Evolutionary conservation across 2,797 vertebrate species (phyloP), one percentile per base, ranked within the genome.

Genomic region (Lates japonicus): DNA sequence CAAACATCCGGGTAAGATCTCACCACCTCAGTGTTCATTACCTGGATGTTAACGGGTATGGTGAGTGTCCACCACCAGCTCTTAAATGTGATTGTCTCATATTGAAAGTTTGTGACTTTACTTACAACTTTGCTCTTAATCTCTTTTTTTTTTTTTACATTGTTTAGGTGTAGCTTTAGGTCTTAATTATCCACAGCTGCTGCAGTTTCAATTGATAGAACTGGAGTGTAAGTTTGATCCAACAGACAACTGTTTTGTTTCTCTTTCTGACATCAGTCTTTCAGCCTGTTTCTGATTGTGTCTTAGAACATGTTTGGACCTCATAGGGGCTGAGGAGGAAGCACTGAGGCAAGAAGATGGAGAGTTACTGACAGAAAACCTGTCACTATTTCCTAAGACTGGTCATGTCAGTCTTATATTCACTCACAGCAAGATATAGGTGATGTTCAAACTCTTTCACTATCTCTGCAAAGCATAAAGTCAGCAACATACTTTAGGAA

Each of bases 281-380:
- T 73, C 44, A 42, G 19, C 44, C 39, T 67, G 57, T 76, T 72
- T 73, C 46, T 7, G 16, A 49, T 25, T 44, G 41, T 70, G 16
- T 76, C 68, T 61, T 11, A 13, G 66, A 74, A 29, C 51, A 42
- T 63, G 48, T 64, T 61, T 77, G 29, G 61, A 73, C 63, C 78
- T 76, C 71, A 54, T 33, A 67, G 51, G 41, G 33, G 35, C 60
- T 76, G 41, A 59, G 49, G 41, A 73, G 35, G 72, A 81, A 42
- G 68, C 78, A 70, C 22, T 61, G 78, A 82, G 39, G 66, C 16
- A 13, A 76, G 41, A 13, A 66, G 46, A 59, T 1, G 1, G 55
- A 63, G 39, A 54, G 48, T 39, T 37, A 25, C 74, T 67, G 74
- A 78, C 70, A 74, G 78, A 70, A 52, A 66, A 70, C 33, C 59